Conservation (phyloP, 2,113 vertebrate species). For the Porphyrio hochstetteri region DNA sequence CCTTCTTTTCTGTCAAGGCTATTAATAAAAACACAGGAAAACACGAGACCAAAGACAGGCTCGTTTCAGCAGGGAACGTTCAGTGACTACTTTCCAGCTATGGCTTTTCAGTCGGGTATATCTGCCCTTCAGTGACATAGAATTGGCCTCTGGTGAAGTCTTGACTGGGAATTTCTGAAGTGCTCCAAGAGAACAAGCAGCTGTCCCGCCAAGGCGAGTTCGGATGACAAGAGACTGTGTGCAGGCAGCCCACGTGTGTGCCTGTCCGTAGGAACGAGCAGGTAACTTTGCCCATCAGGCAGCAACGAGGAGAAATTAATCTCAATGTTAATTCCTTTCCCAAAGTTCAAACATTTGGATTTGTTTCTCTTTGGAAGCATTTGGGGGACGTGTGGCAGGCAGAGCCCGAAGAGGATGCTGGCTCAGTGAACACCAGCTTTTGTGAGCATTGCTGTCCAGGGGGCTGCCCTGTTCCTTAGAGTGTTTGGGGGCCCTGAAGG, state of each 20-base stretch:
- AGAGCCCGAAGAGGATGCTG: too few relatives aligned
- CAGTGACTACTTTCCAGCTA: neutral
- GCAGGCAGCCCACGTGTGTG: fast-evolving
- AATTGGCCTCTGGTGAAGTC: neutral
- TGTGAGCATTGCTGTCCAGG: too few relatives aligned
- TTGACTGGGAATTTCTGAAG: neutral
- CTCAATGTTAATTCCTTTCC: too few relatives aligned
- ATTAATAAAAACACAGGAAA: neutral
- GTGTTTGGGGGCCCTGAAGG: too few relatives aligned
- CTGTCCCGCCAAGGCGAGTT: neutral
- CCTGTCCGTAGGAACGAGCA: neutral
- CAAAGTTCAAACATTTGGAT: too few relatives aligned
- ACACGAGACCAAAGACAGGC: neutral
- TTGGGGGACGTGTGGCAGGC: too few relatives aligned
- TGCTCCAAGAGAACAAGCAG: neutral
- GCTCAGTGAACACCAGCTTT: too few relatives aligned
- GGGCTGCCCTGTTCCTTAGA: too few relatives aligned
- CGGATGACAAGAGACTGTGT: neutral
- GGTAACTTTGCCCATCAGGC: neutral
- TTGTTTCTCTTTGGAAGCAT: too few relatives aligned
- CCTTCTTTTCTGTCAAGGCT: neutral
- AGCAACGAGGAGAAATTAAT: too few relatives aligned
- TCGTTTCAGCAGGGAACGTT: neutral
- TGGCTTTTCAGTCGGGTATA: neutral
- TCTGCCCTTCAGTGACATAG: neutral